A percentile compares a stretch with the other conserved stretches of the same genome.
phyloP scores from a whole-genome alignment of 2,113 vertebrate genomes.

The Protobothrops mucrosquamatus region DNA sequence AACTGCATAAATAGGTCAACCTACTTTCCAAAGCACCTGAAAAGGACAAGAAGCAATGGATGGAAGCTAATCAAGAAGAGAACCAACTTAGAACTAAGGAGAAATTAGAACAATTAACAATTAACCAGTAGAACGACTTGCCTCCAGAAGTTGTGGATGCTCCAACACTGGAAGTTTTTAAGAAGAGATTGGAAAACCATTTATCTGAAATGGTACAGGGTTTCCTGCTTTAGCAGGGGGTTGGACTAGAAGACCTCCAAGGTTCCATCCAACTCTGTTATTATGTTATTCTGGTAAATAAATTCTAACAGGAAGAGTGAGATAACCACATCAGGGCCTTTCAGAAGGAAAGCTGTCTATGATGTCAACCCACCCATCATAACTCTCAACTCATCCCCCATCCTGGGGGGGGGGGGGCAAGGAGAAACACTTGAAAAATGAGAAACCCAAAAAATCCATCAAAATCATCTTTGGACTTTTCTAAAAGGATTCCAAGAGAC shows the following conservation, averaged over 20 bases:
- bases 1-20: not conserved
- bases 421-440: not conserved
- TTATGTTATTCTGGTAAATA: too few species aligned
- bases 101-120: not conserved
- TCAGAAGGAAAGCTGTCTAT: too few species aligned
- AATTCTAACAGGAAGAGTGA: too few species aligned
- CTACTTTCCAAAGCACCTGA: not conserved
- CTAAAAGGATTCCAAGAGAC: not conserved
- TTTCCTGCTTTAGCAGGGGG: too few species aligned
- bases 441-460: not conserved
- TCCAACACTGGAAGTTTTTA: not conserved
- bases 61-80: not conserved
- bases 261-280: too few species aligned
- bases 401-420: rapidly evolving
- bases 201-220: too few species aligned
- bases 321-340: too few species aligned
- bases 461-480: not conserved
- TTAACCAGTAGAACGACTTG: not conserved
- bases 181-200: too few species aligned
- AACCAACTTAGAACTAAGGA: not conserved
- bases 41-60: not conserved
- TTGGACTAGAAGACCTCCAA: too few species aligned
- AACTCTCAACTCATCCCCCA: not conserved
- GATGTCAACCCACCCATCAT: too few species aligned
- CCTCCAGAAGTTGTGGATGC: not conserved